phyloP scores from a whole-genome alignment of 2,888 invertebrate species.

The Eilema depressum region DNA sequence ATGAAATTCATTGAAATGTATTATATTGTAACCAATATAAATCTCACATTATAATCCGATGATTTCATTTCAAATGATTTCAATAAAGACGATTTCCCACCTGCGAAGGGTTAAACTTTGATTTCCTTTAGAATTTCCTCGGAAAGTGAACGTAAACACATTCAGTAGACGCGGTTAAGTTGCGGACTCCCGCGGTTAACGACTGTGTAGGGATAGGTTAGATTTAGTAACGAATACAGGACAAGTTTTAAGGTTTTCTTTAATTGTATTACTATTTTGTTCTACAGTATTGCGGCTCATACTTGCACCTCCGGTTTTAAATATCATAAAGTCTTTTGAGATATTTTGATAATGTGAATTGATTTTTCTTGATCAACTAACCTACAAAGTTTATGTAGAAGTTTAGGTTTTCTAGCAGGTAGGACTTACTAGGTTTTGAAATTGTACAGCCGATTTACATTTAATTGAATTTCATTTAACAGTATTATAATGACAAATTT shows the following conservation, averaged over 20 bases:
- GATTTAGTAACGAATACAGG: not conserved
- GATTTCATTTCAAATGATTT: not conserved
- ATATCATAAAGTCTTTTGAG: too few species aligned
- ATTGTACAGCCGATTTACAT: too few species aligned
- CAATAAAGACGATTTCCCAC: not conserved
- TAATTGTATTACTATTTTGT: not conserved
- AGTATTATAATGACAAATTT: too few species aligned
- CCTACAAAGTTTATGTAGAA: too few species aligned
- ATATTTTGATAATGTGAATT: too few species aligned
- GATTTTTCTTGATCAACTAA: too few species aligned
- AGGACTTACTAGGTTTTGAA: too few species aligned
- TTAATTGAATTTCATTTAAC: too few species aligned
- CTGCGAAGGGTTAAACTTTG: conserved; percentile 4
- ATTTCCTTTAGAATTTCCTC: not conserved
- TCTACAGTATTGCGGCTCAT: too few species aligned
- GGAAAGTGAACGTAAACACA: not conserved
- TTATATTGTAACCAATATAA: not conserved
- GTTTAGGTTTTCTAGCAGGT: too few species aligned
- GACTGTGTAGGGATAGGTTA: not conserved
- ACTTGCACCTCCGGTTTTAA: not conserved
- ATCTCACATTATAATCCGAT: not conserved
- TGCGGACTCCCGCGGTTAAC: not conserved
- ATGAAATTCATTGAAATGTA: not conserved
- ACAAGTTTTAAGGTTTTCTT: not conserved
- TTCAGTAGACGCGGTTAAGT: not conserved